Evolutionary conservation across 2,113 vertebrate species (phyloP), one percentile per base, ranked within the genome.

Genomic region (Bombycilla garrulus): DNA sequence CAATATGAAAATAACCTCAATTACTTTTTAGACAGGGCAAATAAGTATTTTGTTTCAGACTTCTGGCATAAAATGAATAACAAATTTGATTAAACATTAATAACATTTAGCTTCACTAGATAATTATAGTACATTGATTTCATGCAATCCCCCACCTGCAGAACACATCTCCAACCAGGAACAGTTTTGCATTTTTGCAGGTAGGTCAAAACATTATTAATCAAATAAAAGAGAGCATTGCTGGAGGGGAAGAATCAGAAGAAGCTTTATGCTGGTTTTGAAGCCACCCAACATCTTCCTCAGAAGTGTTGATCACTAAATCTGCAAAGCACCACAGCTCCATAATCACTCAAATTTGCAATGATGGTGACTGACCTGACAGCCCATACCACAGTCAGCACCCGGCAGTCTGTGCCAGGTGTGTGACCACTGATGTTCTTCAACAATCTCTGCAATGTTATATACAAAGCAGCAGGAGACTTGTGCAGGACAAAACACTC

Each of bases 341-440:
- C 35, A 10, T 11, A 42, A 23, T 26, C 51, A 53, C 38, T 45
- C 8, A 12, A 17, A 50, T 2, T 8, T 12, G 29, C 0, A 5
- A 15, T 0, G 3, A 38, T 3, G 12, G n/a, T 64, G 58, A 71
- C n/a, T 19, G 58, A 78, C 11, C 20, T 4, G 36, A 25, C 25
- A 71, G 62, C 13, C 23, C 3, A 0, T 3, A 26, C 20, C 53
- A 71, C 4, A 12, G 81, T 10, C 25, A 53, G 35, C 12, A 44
- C 16, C 16, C 11, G 11, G 16, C 11, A 77, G 26, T 9, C 33
- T 29, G 40, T 29, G 15, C 24, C 6, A n/a, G 21, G 35, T 42
- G 10, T 1, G 6, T 1, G 6, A 64, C 11, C 7, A 22, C 26
- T 25, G 44, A 28, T 23, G 18, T 50, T 23, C 38, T 58, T 18